Evolutionary conservation across 2,888 invertebrate species (phyloP), one percentile per base, ranked within the genome.

Genomic region (Hemaris fuciformis): DNA sequence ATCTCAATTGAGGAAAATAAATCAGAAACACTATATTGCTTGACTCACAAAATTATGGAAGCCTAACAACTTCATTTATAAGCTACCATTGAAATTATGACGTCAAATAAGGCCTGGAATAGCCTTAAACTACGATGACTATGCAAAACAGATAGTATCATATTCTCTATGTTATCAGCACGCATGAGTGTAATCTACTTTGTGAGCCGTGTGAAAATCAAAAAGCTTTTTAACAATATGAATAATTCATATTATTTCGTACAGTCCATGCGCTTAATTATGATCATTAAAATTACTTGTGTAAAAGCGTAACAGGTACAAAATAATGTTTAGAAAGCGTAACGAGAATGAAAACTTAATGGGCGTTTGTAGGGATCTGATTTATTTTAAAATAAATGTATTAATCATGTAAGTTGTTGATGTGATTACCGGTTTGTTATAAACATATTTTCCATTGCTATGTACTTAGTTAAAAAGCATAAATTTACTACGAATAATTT

Each of bases 321-420:
- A 79, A 79, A 81, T 76, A 81, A 79, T 80, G 82, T 71, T 76
- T 81, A 88, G 88, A 88, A 88, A 89, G 88, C 87, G 87, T 84
- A 77, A 87, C 87, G 79, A 62, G 65, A 65, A 62, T 57, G 68
- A 63, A 63, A 64, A 62, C 70, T 68, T 72, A 68, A 74, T 72
- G 72, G 68, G 63, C 62, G 66, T 38, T 45, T 57, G 43, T 57
- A 58, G 57, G 46, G 18, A 31, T 27, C 27, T 53, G 53, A 53
- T 53, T 53, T 53, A 53, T 53, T 18, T 31, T 10, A 27, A 27
- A 53, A 31, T 31, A 53, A 18, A 8, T 31, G 1, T 18, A 1
- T 31, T 31, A 27, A 10, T 15, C 10, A 4, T 27, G 4, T 18
- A 53, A 5, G 18, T 27, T 38, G 38, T 10, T 3, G n/a, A 2